A percentile compares a stretch with the other conserved stretches of the same genome.
These are phyloP conservation scores for Phycodurus eques DNA, from an alignment of 2,113 vertebrate species.

Conservation along the genomic window DNA sequence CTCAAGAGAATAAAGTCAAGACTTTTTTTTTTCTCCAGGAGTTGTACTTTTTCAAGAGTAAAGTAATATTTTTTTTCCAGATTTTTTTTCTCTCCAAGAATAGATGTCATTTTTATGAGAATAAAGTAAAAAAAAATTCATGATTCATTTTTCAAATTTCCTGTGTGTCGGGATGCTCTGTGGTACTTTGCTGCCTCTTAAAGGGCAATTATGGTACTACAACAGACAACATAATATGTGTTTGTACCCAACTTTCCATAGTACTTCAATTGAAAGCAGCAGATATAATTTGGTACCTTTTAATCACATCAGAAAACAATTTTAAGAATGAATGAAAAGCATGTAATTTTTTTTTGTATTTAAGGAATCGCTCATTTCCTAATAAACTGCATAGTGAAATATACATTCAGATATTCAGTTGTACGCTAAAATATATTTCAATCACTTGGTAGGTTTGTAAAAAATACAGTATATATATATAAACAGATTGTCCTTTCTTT, in stretches of 20 bases:
- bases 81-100: no score
- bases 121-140: no score
- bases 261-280: background rate
- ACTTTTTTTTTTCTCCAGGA: no score
- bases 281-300: background rate
- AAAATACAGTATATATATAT: constrained; percentile 33
- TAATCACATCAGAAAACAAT: background rate
- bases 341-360: background rate
- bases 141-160: no score
- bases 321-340: background rate
- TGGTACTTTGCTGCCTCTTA: background rate
- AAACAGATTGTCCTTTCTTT: constrained; percentile 27
- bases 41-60: no score
- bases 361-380: constrained; percentile 23
- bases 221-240: no score
- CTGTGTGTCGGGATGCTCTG: background rate
- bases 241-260: background rate
- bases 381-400: constrained; percentile 63
- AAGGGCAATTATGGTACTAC: background rate
- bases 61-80: no score
- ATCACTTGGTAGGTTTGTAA: constrained; percentile 36
- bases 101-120: no score
- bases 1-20: no score
- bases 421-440: constrained; percentile 52
- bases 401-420: constrained; percentile 72